Evolutionary conservation across 2,797 vertebrate genomes (phyloP).

Genomic region (Cossypha caffra): DNA sequence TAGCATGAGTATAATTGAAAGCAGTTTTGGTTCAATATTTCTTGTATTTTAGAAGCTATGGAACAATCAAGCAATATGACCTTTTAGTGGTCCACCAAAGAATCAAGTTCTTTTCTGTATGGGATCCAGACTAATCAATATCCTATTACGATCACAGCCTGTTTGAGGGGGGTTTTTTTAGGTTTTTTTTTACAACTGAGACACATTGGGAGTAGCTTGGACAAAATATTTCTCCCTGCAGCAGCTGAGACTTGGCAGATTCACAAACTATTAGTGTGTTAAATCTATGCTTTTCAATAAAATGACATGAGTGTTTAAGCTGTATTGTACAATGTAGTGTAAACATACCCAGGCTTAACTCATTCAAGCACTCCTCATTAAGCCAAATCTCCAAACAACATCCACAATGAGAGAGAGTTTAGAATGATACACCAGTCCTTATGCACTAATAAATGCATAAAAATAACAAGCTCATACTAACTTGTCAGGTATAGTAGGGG

Average conservation of each 20-base stretch:
- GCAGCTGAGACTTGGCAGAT: slow-evolving; percentile 6
- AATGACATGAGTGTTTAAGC: background rate
- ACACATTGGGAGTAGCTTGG: slow-evolving; percentile 59
- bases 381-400: background rate
- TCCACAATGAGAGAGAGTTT: background rate
- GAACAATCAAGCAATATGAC: slow-evolving; percentile 86
- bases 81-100: slow-evolving; percentile 86
- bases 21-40: slow-evolving; percentile 62
- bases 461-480: background rate
- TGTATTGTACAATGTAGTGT: background rate
- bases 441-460: background rate
- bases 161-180: no score
- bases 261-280: background rate
- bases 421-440: background rate
- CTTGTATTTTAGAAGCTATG: slow-evolving; percentile 74
- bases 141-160: slow-evolving; percentile 90
- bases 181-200: slow-evolving; percentile 76
- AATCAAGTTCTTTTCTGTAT: slow-evolving; percentile 83
- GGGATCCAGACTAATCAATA: slow-evolving; percentile 95
- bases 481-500: background rate
- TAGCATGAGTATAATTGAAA: slow-evolving; percentile 40
- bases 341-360: background rate
- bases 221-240: slow-evolving; percentile 1
- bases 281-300: background rate
- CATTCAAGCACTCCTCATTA: background rate